Evolutionary conservation across 2,797 vertebrate genomes (phyloP), one percentile per base, ranked within the genome.

Genomic region (Epinephelus coioides): DNA sequence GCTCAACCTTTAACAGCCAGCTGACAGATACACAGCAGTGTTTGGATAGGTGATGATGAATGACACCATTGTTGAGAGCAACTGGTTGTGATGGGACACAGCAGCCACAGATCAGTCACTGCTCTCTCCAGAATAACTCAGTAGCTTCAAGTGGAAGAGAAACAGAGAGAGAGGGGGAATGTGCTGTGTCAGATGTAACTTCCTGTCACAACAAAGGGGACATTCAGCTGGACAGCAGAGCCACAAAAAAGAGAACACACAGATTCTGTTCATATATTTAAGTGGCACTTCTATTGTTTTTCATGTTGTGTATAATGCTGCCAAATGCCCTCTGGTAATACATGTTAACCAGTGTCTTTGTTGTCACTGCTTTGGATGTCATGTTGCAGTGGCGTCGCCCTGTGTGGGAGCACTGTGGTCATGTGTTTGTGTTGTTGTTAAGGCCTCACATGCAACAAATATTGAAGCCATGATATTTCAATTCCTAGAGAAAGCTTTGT

Each of bases 181-280:
- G 44, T 67, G 59, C 74, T 60, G 70, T n/a, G 75, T 19, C 60
- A 38, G 73, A 61, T 79, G 40, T 19, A 14, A 77, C 82, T 73
- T 85, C 80, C 83, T 85, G 74, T 78, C 38, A 21, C 62, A 53
- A 78, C 84, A 86, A 78, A 73, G 40, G 25, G 34, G 25, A 5
- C 68, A 60, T 82, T 68, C 65, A 76, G 68, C 11, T 6, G 3
- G 21, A 21, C 44, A 19, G 44, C 43, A 19, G 38, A 63, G 27
- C 27, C 38, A 51, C 6, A 51, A 25, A 54, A 55, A 25, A 12
- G 8, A 38, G 25, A 43, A 43, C 40, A 54, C 19, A 27, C 27
- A 25, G 14, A 30, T 50, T 38, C 5, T 11, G 15, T 49, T 53
- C 14, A 38, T 59, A 56, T 23, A 49, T 34, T 34, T 21, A 3